A percentile compares a stretch with the other conserved stretches of the same genome.
These are phyloP conservation scores for Merops nubicus DNA, from an alignment of 2,113 vertebrate genomes.

Conservation along the genomic window DNA sequence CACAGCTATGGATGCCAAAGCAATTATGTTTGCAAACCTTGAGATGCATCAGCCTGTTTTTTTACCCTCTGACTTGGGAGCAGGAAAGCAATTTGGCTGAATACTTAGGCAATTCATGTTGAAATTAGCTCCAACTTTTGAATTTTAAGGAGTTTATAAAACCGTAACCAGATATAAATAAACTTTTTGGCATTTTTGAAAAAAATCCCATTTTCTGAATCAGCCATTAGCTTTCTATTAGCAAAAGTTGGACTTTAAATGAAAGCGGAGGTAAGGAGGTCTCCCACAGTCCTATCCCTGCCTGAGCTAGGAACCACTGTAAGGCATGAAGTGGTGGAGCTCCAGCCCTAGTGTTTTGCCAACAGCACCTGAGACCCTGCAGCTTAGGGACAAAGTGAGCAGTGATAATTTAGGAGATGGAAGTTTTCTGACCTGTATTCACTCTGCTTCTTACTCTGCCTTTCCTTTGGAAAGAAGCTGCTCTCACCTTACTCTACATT, in stretches of 20 bases:
- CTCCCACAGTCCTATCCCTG: not conserved
- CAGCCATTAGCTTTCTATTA: not conserved
- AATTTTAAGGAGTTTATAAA: constrained; percentile 26
- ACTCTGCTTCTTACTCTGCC: not conserved
- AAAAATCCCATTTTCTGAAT: not conserved
- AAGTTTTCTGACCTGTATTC: not conserved
- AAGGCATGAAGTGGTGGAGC: not conserved
- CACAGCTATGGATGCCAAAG: constrained; percentile 56
- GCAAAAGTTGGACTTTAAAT: not conserved
- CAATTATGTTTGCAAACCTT: constrained; percentile 51
- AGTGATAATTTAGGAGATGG: not conserved
- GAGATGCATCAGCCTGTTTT: not conserved
- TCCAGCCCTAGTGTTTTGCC: not conserved
- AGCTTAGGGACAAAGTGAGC: not conserved
- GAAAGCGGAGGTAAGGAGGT: not conserved
- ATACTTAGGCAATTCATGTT: constrained; percentile 46
- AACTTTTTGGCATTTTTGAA: not conserved
- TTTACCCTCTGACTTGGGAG: constrained; percentile 21
- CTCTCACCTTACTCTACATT: not conserved
- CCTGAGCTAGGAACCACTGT: not conserved
- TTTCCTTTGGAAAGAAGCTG: not conserved
- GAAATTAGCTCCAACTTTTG: not conserved
- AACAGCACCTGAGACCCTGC: not conserved
- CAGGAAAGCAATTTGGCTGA: constrained; percentile 45
- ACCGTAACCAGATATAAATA: not conserved